Percentiles rank a stretch among this genome's conserved stretches.
These are phyloP conservation scores for Phortica magna DNA, from an alignment of 2,888 invertebrate species.

Conservation along the genomic window DNA sequence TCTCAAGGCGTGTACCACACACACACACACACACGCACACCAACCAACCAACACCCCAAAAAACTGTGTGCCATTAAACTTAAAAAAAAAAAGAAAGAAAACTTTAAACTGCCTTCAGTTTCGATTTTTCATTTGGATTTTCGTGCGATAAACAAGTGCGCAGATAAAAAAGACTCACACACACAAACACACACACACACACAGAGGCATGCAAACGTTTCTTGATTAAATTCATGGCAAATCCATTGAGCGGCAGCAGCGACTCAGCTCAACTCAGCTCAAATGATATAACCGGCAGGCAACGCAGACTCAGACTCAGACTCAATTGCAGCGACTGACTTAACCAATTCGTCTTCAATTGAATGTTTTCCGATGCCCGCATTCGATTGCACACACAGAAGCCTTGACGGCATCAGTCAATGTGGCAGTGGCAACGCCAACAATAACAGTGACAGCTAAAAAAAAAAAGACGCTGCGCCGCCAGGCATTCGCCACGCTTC, in stretches of 20 bases:
- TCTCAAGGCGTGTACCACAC: slow-evolving; percentile 45
- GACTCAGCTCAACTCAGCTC: not conserved
- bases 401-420: slow-evolving; percentile 19
- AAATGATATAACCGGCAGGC: slow-evolving; percentile 71
- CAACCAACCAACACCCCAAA: not conserved
- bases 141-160: not conserved
- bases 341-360: slow-evolving; percentile 34
- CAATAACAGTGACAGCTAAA: slow-evolving; percentile 19
- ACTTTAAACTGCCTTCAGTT: slow-evolving; percentile 62
- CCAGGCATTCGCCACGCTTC: slow-evolving; percentile 50
- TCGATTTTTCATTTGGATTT: slow-evolving; percentile 23
- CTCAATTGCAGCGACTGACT: slow-evolving; percentile 41
- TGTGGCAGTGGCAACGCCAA: slow-evolving; percentile 27
- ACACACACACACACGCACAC: slow-evolving; percentile 4
- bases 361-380: slow-evolving; percentile 6
- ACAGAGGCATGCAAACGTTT: not conserved
- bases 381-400: slow-evolving; percentile 12
- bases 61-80: slow-evolving; percentile 58
- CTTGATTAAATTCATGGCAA: slow-evolving; percentile 35
- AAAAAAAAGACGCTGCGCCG: slow-evolving; percentile 5
- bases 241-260: slow-evolving; percentile 24
- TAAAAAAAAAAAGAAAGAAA: slow-evolving; percentile 52
- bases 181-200: slow-evolving; percentile 3
- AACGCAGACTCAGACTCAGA: slow-evolving; percentile 26
- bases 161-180: not conserved